Percentiles rank a stretch among this genome's conserved stretches.
Conservation (phyloP, 37 sponge, comb jelly and placozoan species). For the Mnemiopsis leidyi region DNA sequence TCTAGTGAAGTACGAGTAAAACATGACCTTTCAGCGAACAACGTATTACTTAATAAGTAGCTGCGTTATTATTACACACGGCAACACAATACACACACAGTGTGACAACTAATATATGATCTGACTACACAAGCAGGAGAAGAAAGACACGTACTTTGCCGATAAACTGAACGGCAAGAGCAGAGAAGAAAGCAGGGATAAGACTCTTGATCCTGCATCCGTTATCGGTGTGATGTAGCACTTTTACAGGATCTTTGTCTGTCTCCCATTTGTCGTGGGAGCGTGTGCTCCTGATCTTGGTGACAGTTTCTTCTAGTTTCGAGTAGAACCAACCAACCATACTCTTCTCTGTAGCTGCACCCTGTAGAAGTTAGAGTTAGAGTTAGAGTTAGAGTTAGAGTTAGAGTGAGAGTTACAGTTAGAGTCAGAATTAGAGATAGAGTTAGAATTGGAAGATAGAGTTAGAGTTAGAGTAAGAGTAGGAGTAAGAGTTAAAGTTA, state of each 20-base stretch:
- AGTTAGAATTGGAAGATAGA: too few relatives aligned
- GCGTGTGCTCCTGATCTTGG: background rate
- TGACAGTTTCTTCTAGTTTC: background rate
- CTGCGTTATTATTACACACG: background rate
- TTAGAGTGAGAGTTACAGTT: too few relatives aligned
- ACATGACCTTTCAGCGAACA: background rate
- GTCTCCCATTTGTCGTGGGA: background rate
- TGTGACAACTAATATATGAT: too few relatives aligned
- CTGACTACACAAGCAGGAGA: too few relatives aligned
- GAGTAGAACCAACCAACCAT: constrained; percentile 36
- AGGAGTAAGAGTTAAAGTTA: background rate
- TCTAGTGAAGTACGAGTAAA: too few relatives aligned
- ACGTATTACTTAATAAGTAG: background rate
- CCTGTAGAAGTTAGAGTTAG: background rate
- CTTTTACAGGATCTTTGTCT: constrained; percentile 13
- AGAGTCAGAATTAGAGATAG: too few relatives aligned
- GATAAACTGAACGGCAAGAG: constrained; percentile 62
- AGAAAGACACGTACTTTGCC: constrained; percentile 18
- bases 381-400: background rate
- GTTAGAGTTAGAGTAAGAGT: too few relatives aligned
- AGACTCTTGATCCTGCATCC: background rate
- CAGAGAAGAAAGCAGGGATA: constrained; percentile 53
- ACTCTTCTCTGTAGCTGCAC: constrained; percentile 30
- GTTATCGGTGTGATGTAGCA: constrained; percentile 26
- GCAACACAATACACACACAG: too few relatives aligned